Conservation (phyloP, 2,888 invertebrate genomes). For the Lamellibrachia columna region DNA sequence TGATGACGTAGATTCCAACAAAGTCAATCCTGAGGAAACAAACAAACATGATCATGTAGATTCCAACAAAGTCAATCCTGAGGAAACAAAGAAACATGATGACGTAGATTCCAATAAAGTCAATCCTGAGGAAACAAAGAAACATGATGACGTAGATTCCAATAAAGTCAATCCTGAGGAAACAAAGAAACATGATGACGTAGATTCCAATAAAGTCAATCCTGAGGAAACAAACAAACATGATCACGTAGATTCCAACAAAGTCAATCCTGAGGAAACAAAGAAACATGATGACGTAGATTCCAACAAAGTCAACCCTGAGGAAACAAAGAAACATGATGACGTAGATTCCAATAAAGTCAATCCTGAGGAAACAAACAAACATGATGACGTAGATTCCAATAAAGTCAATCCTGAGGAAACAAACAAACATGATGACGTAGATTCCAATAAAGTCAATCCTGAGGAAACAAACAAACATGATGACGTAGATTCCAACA, state of each 20-base stretch:
- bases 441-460: constrained; percentile 49
- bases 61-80: constrained; percentile 43
- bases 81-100: constrained; percentile 50
- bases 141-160: constrained; percentile 51
- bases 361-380: constrained; percentile 26
- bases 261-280: constrained; percentile 22
- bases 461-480: constrained; percentile 45
- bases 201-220: constrained; percentile 49
- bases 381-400: constrained; percentile 60
- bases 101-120: constrained; percentile 53
- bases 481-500: constrained; percentile 56
- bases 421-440: constrained; percentile 38
- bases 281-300: constrained; percentile 58
- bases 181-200: constrained; percentile 54
- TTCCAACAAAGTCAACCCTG: constrained; percentile 43
- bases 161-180: constrained; percentile 34
- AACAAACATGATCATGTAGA: constrained; percentile 58
- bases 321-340: constrained; percentile 50
- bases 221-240: constrained; percentile 45
- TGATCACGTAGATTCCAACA: constrained; percentile 56
- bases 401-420: constrained; percentile 34
- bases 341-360: constrained; percentile 53
- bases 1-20: constrained; percentile 56
- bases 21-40: constrained; percentile 22
- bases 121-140: no score